Evolutionary conservation across 1,140 invertebrate genomes (phyloP).

Genomic region (Drosophila sucinea): DNA sequence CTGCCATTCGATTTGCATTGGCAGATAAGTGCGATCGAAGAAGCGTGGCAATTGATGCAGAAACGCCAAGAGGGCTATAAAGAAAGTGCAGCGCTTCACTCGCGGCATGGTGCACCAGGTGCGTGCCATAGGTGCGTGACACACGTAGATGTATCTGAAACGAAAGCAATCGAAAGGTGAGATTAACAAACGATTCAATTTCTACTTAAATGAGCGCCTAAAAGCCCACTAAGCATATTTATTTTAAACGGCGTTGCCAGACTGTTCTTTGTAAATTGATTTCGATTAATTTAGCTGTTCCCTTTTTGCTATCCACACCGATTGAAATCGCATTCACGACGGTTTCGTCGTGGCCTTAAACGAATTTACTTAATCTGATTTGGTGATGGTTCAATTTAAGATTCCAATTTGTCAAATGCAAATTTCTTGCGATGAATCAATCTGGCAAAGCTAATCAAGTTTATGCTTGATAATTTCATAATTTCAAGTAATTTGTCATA

Average conservation of each 20-base stretch:
- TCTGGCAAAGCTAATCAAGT: constrained; percentile 68
- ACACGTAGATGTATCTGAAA: constrained; percentile 92
- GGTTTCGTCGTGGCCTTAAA: constrained; percentile 5
- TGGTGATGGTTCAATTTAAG: constrained; percentile 61
- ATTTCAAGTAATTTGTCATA: constrained; percentile 59
- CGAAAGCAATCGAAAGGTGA: not conserved
- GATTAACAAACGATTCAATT: not conserved
- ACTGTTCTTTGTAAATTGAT: no score
- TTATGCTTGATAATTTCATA: constrained; percentile 68
- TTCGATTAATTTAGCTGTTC: no score
- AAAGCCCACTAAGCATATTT: no score
- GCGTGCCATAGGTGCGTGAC: constrained; percentile 92
- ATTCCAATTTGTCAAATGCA: constrained; percentile 47
- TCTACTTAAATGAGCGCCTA: not conserved
- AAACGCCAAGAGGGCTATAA: constrained; percentile 89
- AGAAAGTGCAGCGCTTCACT: constrained; percentile 90
- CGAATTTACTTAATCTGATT: constrained; percentile 62
- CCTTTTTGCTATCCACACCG: no score
- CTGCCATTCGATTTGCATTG: constrained; percentile 86
- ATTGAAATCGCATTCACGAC: no score
- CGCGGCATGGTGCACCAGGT: constrained; percentile 94
- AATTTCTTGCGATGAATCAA: constrained; percentile 39
- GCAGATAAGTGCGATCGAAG: constrained; percentile 86
- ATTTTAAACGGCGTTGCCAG: no score
- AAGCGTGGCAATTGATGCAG: constrained; percentile 92